Conservation (phyloP, 2,797 vertebrate genomes). For the Periophthalmus magnuspinnatus region DNA sequence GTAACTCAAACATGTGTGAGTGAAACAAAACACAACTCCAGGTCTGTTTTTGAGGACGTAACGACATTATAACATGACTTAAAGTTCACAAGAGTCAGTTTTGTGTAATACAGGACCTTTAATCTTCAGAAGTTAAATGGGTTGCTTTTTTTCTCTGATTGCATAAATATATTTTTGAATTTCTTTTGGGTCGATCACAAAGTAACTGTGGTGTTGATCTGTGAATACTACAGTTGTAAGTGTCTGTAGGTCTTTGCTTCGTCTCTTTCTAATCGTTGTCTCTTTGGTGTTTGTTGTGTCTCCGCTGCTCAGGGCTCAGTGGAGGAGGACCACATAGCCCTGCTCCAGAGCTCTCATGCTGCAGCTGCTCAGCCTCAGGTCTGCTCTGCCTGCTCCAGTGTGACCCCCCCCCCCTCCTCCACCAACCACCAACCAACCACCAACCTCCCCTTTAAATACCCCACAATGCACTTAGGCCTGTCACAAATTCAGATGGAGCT, state of each 20-base stretch:
- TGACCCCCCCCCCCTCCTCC: not conserved
- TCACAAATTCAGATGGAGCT: not conserved
- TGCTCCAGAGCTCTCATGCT: conserved; percentile 74
- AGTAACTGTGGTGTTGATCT: not conserved
- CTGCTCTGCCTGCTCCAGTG: conserved; percentile 55
- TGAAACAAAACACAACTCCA: too few species aligned
- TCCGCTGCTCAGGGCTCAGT: conserved; percentile 72
- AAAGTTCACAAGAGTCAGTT: too few species aligned
- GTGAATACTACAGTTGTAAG: not conserved
- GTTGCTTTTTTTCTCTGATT: not conserved
- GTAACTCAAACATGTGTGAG: too few species aligned
- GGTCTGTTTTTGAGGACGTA: too few species aligned
- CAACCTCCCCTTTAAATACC: not conserved
- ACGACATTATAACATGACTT: too few species aligned
- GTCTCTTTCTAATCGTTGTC: conserved; percentile 61
- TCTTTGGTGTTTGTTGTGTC: conserved; percentile 28
- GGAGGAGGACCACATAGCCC: conserved; percentile 79
- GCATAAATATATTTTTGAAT: not conserved
- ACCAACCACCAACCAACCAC: not conserved
- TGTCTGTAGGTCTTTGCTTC: not conserved
- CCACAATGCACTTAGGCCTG: not conserved
- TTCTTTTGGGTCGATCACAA: not conserved
- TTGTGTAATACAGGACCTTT: too few species aligned
- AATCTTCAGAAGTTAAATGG: too few species aligned
- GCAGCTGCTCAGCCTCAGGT: conserved; percentile 79